phyloP scores from a whole-genome alignment of 2,797 vertebrate species.

The Fringilla coelebs region DNA sequence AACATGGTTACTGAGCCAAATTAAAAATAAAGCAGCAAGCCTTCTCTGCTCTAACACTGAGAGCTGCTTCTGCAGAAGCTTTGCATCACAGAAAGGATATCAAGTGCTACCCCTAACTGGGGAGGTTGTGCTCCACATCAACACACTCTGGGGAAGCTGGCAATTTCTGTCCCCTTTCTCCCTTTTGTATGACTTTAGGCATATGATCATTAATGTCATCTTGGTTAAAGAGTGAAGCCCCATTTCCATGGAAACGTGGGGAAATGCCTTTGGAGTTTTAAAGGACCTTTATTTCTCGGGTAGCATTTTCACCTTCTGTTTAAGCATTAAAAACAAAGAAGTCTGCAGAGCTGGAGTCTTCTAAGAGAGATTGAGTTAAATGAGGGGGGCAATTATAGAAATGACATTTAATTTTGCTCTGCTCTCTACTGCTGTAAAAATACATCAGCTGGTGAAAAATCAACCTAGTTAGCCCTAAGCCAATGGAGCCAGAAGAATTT shows the following conservation, averaged over 20 bases:
- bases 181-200: constrained; percentile 48
- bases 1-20: constrained; percentile 7
- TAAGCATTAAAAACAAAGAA: constrained; percentile 21
- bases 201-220: constrained; percentile 72
- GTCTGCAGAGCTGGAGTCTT: not conserved
- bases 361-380: not conserved
- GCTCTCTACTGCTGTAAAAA: not conserved
- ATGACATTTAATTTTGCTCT: not conserved
- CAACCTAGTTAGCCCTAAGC: not conserved
- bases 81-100: not conserved
- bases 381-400: constrained; percentile 14
- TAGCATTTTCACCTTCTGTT: constrained; percentile 39
- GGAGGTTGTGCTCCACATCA: not conserved
- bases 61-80: not conserved
- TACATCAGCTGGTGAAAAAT: not conserved
- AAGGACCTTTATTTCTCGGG: constrained; percentile 31
- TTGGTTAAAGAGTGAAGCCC: constrained; percentile 34
- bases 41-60: not conserved
- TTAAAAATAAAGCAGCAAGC: constrained; percentile 42
- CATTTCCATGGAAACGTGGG: constrained; percentile 73
- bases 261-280: constrained; percentile 49
- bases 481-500: not conserved
- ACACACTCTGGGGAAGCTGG: not conserved
- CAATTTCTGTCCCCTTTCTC: constrained; percentile 56
- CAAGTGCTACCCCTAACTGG: not conserved